A percentile compares a stretch with the other conserved stretches of the same genome.
Conservation (phyloP, 2,888 invertebrate species). For the Tetragonisca angustula region DNA sequence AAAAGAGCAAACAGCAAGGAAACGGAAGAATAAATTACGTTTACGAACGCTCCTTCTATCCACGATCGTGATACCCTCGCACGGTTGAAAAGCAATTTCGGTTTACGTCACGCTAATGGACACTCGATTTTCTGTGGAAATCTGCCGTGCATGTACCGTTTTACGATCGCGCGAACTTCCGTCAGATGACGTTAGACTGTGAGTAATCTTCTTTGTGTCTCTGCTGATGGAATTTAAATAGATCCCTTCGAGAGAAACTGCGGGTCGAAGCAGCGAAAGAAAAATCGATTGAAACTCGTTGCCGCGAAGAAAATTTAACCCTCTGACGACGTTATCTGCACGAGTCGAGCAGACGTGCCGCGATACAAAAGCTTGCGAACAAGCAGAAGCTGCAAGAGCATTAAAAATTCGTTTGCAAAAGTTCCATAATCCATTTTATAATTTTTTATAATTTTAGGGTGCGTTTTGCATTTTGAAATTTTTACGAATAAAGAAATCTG, state of each 20-base stretch:
- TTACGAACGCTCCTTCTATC: no score
- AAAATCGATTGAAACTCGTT: background rate
- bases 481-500: no score
- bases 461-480: no score
- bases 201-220: background rate
- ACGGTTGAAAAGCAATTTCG: slow-evolving; percentile 1
- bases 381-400: no score
- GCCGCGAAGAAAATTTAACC: background rate
- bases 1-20: slow-evolving; percentile 5
- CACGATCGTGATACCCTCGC: background rate
- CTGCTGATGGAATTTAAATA: background rate
- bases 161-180: background rate
- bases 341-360: background rate
- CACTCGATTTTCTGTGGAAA: background rate
- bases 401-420: no score
- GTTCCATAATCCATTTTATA: no score
- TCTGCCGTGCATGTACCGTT: background rate
- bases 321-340: background rate
- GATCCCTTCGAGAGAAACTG: background rate
- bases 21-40: slow-evolving; percentile 32
- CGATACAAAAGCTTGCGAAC: background rate
- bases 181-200: background rate
- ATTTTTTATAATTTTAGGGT: no score
- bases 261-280: background rate
- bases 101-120: background rate